Conservation (phyloP, 2,888 invertebrate species). For the Octodonta nipae region DNA sequence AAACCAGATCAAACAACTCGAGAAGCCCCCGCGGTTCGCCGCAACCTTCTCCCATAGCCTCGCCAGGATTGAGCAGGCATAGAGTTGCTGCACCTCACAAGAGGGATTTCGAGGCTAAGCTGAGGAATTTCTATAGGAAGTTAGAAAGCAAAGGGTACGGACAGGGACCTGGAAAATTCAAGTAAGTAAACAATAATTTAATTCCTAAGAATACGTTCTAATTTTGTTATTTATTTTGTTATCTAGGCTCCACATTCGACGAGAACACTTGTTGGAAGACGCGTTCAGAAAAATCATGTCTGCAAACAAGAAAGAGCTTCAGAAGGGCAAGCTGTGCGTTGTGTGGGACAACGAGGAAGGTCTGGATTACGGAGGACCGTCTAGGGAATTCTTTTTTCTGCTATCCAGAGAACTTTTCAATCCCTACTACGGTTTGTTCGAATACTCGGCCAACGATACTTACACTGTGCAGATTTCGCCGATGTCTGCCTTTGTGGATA, state of each 20-base stretch:
- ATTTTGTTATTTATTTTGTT: conserved; percentile 2
- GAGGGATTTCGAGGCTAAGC: conserved; percentile 87
- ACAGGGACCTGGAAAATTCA: conserved; percentile 91
- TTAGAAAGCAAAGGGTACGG: conserved; percentile 93
- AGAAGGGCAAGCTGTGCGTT: conserved; percentile 88
- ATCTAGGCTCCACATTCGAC: conserved; percentile 73
- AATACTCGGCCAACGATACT: conserved; percentile 94
- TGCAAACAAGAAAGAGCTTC: conserved; percentile 86
- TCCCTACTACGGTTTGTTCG: conserved; percentile 95
- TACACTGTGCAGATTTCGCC: conserved; percentile 93
- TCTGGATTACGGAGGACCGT: conserved; percentile 94
- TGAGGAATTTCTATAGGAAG: conserved; percentile 86
- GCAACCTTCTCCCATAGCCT: conserved; percentile 61
- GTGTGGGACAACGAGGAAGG: conserved; percentile 93
- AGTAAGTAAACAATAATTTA: conserved; percentile 50
- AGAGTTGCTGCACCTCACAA: conserved; percentile 73
- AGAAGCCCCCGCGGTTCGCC: conserved; percentile 47
- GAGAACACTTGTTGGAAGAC: conserved; percentile 88
- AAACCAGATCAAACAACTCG: conserved; percentile 28
- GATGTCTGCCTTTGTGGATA: conserved; percentile 92
- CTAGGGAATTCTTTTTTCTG: conserved; percentile 93
- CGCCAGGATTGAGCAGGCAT: conserved; percentile 64
- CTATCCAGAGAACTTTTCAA: conserved; percentile 94
- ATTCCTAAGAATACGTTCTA: not conserved
- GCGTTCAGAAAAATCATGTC: conserved; percentile 95